phyloP scores from a whole-genome alignment of 2,113 vertebrate species.

The Capreolus pygargus region DNA sequence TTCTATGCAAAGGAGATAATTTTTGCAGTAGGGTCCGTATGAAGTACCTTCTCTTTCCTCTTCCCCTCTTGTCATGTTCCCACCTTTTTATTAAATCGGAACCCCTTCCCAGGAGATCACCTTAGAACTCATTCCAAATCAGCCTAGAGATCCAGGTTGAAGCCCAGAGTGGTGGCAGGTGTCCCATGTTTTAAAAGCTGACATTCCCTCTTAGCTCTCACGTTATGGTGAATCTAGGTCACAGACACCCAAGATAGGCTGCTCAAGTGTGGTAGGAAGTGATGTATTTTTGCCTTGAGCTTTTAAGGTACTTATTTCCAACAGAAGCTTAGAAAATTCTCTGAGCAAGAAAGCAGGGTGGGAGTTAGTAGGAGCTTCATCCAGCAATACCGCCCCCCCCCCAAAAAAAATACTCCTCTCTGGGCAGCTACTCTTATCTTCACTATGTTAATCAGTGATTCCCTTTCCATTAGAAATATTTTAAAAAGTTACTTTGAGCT shows the following conservation, averaged over 20 bases:
- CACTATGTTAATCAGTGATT: neutral
- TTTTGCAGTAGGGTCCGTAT: neutral
- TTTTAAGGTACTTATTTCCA: neutral
- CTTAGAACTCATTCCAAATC: neutral
- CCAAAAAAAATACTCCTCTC: neutral
- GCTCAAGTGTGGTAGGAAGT: neutral
- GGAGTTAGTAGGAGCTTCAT: neutral
- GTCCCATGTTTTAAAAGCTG: neutral
- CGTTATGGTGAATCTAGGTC: neutral
- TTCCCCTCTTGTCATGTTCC: neutral
- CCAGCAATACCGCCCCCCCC: neutral
- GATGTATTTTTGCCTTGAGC: neutral
- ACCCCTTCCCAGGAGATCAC: neutral
- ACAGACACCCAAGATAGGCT: neutral
- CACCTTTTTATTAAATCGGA: neutral
- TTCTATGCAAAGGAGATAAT: neutral
- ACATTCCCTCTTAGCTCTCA: fast-evolving
- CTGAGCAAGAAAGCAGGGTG: neutral
- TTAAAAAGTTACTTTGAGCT: neutral
- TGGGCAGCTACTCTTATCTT: neutral
- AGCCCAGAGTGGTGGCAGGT: neutral
- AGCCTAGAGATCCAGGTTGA: neutral
- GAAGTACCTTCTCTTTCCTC: too few relatives aligned
- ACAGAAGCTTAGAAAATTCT: neutral
- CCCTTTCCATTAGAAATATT: neutral